A percentile compares a stretch with the other conserved stretches of the same genome.
phyloP scores from a whole-genome alignment of 2,797 vertebrate species.

The Eidolon dupreanum region DNA sequence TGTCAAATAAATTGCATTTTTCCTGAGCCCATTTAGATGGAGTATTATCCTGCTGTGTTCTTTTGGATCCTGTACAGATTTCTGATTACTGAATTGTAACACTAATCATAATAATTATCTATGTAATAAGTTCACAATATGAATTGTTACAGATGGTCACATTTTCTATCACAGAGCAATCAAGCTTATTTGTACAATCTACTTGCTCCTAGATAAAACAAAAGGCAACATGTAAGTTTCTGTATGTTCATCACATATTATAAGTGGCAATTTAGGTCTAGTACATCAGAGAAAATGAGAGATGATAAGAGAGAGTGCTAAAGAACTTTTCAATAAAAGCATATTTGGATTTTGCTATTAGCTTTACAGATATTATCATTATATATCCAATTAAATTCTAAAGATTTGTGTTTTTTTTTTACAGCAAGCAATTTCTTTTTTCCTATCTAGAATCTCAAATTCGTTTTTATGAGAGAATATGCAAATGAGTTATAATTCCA shows the following conservation, averaged over 20 bases:
- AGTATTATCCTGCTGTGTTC: slow-evolving; percentile 71
- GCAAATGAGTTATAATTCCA: slow-evolving; percentile 57
- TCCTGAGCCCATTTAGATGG: slow-evolving; percentile 62
- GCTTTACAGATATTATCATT: slow-evolving; percentile 70
- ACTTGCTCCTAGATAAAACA: slow-evolving; percentile 71
- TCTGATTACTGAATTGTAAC: slow-evolving; percentile 74
- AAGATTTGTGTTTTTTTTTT: slow-evolving; percentile 35
- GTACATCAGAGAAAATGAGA: slow-evolving; percentile 45
- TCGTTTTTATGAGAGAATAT: slow-evolving; percentile 47
- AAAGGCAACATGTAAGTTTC: slow-evolving; percentile 63
- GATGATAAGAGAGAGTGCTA: slow-evolving; percentile 36
- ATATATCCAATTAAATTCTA: slow-evolving; percentile 68
- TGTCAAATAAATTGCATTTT: slow-evolving; percentile 71
- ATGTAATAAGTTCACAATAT: slow-evolving; percentile 77
- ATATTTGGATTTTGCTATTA: slow-evolving; percentile 68
- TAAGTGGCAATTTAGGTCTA: slow-evolving; percentile 62
- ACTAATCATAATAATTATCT: slow-evolving; percentile 74
- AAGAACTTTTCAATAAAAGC: slow-evolving; percentile 65
- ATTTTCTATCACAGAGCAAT: slow-evolving; percentile 76
- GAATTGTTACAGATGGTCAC: slow-evolving; percentile 76
- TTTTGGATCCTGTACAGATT: slow-evolving; percentile 70
- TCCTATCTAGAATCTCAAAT: slow-evolving; percentile 53
- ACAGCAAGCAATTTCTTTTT: slow-evolving; percentile 52
- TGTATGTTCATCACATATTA: slow-evolving; percentile 68
- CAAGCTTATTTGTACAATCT: slow-evolving; percentile 77